Conservation (phyloP, 2,888 invertebrate genomes). For the Gastracanthus pulcherrimus region DNA sequence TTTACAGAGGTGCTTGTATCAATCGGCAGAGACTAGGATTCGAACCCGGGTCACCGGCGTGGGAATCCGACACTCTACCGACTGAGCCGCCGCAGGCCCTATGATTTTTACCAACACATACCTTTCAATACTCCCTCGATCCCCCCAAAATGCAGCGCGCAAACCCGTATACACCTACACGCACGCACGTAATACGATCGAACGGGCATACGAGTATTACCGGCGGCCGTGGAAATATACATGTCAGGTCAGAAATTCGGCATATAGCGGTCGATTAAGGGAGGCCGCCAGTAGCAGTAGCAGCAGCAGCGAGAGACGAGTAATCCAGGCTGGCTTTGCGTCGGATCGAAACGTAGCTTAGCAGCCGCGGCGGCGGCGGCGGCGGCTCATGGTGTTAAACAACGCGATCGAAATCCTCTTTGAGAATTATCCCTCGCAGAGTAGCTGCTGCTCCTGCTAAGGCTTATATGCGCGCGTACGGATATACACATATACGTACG, state of each 20-base stretch:
- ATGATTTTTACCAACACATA: too few relatives aligned
- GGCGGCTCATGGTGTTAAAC: constrained; percentile 58
- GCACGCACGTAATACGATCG: background rate
- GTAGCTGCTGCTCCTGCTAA: background rate
- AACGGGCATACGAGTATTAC: background rate
- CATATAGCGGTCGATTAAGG: constrained; percentile 4
- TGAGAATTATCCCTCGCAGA: constrained; percentile 52
- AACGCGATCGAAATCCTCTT: constrained; percentile 62
- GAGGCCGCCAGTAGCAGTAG: background rate
- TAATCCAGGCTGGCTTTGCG: constrained; percentile 25
- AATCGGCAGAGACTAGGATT: too few relatives aligned
- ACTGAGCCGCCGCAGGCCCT: too few relatives aligned
- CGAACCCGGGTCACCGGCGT: too few relatives aligned
- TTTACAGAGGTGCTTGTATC: too few relatives aligned
- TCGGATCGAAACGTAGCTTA: constrained; percentile 34
- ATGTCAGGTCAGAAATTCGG: constrained; percentile 10
- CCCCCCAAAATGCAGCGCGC: background rate
- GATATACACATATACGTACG: too few relatives aligned
- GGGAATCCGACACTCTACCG: too few relatives aligned
- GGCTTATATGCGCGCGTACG: too few relatives aligned
- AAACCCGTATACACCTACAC: background rate
- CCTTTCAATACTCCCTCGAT: too few relatives aligned
- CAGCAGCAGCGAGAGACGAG: background rate
- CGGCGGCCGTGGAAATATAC: constrained; percentile 21
- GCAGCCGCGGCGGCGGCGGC: background rate